Evolutionary conservation across 92 coral and sea anemone species (phyloP).

Genomic region (Actinernus sp.): DNA sequence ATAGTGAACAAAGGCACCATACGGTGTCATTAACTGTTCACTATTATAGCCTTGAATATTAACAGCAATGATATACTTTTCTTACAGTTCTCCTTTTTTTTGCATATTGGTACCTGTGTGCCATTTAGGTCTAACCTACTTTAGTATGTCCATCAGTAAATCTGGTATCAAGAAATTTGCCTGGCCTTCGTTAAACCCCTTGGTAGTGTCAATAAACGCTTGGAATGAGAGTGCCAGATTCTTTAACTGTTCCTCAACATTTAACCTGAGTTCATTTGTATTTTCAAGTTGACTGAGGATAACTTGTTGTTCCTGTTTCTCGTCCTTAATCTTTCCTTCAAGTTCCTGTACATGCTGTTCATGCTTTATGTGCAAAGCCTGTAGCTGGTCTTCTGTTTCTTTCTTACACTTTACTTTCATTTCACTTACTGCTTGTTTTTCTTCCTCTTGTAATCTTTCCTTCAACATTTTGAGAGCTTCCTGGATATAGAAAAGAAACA

Average conservation of each 20-base stretch:
- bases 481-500: conserved; percentile 38
- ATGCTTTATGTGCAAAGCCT: conserved; percentile 56
- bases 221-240: conserved; percentile 78
- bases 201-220: conserved; percentile 85
- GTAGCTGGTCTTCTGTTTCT: conserved; percentile 53
- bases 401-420: conserved; percentile 69
- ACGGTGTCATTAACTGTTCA: no score
- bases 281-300: conserved; percentile 53
- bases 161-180: conserved; percentile 75
- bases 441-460: conserved; percentile 76
- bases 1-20: no score
- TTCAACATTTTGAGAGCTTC: conserved; percentile 73
- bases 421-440: conserved; percentile 56
- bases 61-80: no score
- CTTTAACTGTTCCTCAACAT: conserved; percentile 70
- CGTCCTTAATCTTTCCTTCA: conserved; percentile 48
- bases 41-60: no score
- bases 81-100: no score
- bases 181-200: conserved; percentile 88
- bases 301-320: conserved; percentile 43
- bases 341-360: conserved; percentile 58
- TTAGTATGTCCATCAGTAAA: no score
- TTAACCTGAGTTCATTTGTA: conserved; percentile 39
- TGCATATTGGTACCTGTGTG: no score
- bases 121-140: no score